Base-by-base conservation (phyloP, 2,797 vertebrate genomes). In the Myripristis jacobus region DNA sequence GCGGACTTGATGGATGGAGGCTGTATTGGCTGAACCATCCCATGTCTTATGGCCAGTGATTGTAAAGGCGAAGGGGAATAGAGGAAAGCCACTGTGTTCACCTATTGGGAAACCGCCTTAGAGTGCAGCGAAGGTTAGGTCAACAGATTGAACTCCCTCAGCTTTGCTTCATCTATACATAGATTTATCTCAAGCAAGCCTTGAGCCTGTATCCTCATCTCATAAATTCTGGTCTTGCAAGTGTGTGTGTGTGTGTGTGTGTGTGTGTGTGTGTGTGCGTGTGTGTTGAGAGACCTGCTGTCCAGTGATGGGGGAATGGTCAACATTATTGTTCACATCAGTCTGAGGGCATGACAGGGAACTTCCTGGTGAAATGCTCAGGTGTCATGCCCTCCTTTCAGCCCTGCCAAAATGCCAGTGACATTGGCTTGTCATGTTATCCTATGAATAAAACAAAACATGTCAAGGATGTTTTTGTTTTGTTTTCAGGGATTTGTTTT, bases 81-180 rank as follows among this genome's bases (percentile, higher is more conserved):
- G 73, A 81, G 68, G 57, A 56, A 66, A 76, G 55, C 60, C 19
- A 51, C 68, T 64, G 62, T 61, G 76, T 81, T 86, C 62, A 63
- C 71, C 71, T 80, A 56, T 46, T 6, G 64, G 64, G 52, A 66
- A 54, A 43, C 13, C 22, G 36, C 41, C 38, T 46, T 27, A 13
- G 36, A 48, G 71, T 46, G 66, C 43, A n/a, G 79, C 43, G 82
- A 79, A 88, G 90, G 83, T 91, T 85, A 84, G 62, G 63, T 84
- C 86, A 87, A 83, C 88, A 88, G 86, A 90, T 87, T 85, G 83
- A 89, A 87, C 86, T 81, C 80, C 81, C 73, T 81, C 71, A 73
- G 83, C 85, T 77, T 79, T 78, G 60, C 77, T 77, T 83, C 75
- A 84, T 91, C 85, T 87, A 87, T 80, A 82, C 80, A 87, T 87